phyloP scores from a whole-genome alignment of 2,888 invertebrate species.

The Camptogramma bilineatum region DNA sequence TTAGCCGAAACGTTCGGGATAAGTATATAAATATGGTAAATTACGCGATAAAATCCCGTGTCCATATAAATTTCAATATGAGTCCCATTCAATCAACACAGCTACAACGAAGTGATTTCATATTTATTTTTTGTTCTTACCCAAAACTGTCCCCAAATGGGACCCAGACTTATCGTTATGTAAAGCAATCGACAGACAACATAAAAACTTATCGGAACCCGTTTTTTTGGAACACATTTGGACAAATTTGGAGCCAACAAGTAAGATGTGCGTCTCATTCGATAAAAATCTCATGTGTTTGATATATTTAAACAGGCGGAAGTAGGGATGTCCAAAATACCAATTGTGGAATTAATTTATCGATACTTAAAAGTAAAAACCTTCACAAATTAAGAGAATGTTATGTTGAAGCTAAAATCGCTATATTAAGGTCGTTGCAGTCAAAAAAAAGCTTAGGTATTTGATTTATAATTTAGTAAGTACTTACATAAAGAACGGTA shows the following conservation, averaged over 20 bases:
- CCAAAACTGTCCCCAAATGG: background rate
- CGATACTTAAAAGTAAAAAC: constrained; percentile 9
- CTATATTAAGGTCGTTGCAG: too few relatives aligned
- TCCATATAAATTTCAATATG: too few relatives aligned
- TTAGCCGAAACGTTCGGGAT: too few relatives aligned
- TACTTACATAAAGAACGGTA: too few relatives aligned
- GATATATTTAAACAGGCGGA: constrained; percentile 56
- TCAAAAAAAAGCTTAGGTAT: too few relatives aligned
- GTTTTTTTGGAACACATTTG: constrained; percentile 37
- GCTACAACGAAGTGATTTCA: too few relatives aligned
- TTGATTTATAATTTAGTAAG: too few relatives aligned
- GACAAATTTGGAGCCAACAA: constrained; percentile 44
- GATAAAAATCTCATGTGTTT: constrained; percentile 64
- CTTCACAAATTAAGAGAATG: background rate
- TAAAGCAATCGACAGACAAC: constrained; percentile 24
- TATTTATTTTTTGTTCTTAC: too few relatives aligned
- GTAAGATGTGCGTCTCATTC: constrained; percentile 58
- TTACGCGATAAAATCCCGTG: too few relatives aligned
- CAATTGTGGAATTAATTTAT: constrained; percentile 10
- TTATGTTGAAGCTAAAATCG: too few relatives aligned
- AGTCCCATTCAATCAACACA: too few relatives aligned
- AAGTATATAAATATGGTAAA: too few relatives aligned
- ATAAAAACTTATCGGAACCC: constrained; percentile 34
- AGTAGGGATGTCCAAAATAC: constrained; percentile 48
- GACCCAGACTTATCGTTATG: constrained; percentile 21